phyloP scores from a whole-genome alignment of 2,113 vertebrate species.

The Miniopterus natalensis region DNA sequence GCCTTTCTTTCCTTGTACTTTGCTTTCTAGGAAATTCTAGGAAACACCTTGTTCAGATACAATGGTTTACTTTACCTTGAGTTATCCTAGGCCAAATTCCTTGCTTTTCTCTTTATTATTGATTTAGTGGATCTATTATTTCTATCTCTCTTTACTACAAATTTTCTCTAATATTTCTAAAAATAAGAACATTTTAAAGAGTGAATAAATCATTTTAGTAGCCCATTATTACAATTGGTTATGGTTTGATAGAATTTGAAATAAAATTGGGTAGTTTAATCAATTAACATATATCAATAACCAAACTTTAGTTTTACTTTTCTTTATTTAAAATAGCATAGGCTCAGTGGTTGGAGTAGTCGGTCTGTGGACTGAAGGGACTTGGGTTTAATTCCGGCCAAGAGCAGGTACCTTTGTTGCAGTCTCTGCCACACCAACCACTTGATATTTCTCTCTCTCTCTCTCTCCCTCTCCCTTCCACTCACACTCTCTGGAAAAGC shows the following conservation, averaged over 20 bases:
- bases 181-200: neutral
- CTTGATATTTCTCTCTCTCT: too few relatives aligned
- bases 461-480: too few relatives aligned
- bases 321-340: neutral
- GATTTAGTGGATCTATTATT: neutral
- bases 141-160: neutral
- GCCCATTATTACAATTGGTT: neutral
- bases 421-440: too few relatives aligned
- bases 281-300: neutral
- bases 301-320: neutral
- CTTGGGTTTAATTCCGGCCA: too few relatives aligned
- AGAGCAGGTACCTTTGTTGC: too few relatives aligned
- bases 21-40: neutral
- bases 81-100: neutral
- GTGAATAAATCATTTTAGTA: neutral
- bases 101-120: neutral
- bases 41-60: neutral
- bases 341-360: too few relatives aligned
- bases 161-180: neutral
- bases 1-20: neutral
- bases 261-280: neutral
- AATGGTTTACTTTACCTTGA: neutral
- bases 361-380: too few relatives aligned
- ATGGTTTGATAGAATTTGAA: neutral
- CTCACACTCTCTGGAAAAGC: too few relatives aligned